Evolutionary conservation across 2,888 invertebrate species (phyloP).

Genomic region (Nycteola revayana): DNA sequence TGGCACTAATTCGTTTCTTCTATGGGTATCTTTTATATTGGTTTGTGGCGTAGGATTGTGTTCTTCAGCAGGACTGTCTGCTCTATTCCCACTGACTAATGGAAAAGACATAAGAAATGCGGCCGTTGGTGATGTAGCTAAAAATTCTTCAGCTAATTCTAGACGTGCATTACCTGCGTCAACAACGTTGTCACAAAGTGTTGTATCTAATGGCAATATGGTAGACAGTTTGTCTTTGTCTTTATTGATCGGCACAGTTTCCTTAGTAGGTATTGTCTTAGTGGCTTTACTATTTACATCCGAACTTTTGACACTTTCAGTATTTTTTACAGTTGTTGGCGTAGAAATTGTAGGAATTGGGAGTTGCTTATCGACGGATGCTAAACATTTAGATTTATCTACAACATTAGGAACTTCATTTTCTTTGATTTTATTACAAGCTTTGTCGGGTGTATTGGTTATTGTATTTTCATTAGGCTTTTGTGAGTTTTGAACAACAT

Average conservation of each 20-base stretch:
- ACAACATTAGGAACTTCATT: slow-evolving; percentile 9
- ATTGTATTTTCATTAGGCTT: slow-evolving; percentile 13
- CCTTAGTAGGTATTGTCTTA: slow-evolving; percentile 37
- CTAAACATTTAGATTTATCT: slow-evolving; percentile 16
- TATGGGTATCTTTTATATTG: slow-evolving; percentile 44
- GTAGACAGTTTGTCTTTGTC: slow-evolving; percentile 62
- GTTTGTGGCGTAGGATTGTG: slow-evolving; percentile 37
- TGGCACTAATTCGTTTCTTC: slow-evolving; percentile 42
- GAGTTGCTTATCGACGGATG: slow-evolving; percentile 11
- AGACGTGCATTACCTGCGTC: slow-evolving; percentile 81
- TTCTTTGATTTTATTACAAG: slow-evolving; percentile 15
- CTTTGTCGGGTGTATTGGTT: slow-evolving; percentile 19
- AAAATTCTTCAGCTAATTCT: slow-evolving; percentile 78
- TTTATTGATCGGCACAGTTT: slow-evolving; percentile 41
- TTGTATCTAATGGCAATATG: slow-evolving; percentile 56
- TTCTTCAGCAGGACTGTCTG: slow-evolving; percentile 75
- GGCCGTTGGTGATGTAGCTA: slow-evolving; percentile 86
- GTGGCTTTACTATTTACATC: slow-evolving; percentile 32
- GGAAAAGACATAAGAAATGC: slow-evolving; percentile 90
- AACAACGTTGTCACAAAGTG: slow-evolving; percentile 65
- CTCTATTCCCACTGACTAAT: slow-evolving; percentile 83
- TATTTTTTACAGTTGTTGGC: slow-evolving; percentile 16
- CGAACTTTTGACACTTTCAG: slow-evolving; percentile 20
- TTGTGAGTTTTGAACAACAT: slow-evolving; percentile 12
- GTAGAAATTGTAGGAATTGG: slow-evolving; percentile 7